Percentiles rank a stretch among this genome's conserved stretches.
Conservation (phyloP, 2,113 vertebrate species). For the Otus sunia region DNA sequence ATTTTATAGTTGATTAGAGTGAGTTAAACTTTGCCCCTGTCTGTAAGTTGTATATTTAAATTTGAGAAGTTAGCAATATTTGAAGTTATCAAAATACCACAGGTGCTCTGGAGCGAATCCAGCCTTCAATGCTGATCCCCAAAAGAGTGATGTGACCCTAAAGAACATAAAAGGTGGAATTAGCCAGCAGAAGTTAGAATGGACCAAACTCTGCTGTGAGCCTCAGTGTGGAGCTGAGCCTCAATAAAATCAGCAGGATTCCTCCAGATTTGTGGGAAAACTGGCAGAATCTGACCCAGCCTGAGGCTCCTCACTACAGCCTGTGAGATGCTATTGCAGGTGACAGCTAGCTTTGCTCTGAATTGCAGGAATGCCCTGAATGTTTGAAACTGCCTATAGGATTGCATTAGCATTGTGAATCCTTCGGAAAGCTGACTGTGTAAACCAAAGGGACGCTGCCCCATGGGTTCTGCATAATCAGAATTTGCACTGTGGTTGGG, state of each 20-base stretch:
- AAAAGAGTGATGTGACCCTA: background rate
- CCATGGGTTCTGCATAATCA: background rate
- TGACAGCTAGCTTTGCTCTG: background rate
- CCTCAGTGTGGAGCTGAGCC: background rate
- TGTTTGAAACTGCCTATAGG: background rate
- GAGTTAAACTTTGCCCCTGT: conserved; percentile 74
- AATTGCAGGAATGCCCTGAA: background rate
- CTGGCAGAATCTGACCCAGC: background rate
- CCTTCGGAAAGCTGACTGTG: background rate
- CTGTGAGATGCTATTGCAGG: background rate
- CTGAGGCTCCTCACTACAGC: background rate
- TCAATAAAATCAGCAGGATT: background rate
- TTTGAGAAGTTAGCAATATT: conserved; percentile 35
- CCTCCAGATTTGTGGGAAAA: background rate
- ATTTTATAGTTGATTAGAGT: conserved; percentile 73
- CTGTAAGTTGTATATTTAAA: conserved; percentile 64
- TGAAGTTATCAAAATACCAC: conserved; percentile 65
- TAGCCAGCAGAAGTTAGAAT: background rate
- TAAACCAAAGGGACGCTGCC: background rate
- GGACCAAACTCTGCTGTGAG: background rate
- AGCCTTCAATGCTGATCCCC: background rate
- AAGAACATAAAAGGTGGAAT: background rate
- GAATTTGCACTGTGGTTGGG: background rate
- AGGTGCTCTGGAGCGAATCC: conserved; percentile 40
- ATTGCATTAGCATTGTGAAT: background rate